These are phyloP conservation scores for Leptogaster cylindrica DNA, from an alignment of 2,888 invertebrate genomes.

Conservation along the genomic window DNA sequence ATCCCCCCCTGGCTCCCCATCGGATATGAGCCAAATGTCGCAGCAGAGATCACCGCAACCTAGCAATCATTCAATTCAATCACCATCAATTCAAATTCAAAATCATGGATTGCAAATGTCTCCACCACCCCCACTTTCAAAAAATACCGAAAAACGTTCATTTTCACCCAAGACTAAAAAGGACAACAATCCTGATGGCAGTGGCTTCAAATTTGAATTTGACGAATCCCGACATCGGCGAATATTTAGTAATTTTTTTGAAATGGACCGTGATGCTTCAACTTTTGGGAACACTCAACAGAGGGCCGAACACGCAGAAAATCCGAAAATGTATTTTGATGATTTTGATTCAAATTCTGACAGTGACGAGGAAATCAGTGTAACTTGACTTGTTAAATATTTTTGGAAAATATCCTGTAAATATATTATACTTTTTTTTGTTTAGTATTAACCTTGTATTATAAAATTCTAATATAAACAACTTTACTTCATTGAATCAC, in stretches of 20 bases:
- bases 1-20: slow-evolving; percentile 63
- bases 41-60: slow-evolving; percentile 12
- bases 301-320: slow-evolving; percentile 51
- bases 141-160: slow-evolving; percentile 15
- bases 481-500: not conserved
- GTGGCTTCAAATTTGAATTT: slow-evolving; percentile 45
- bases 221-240: slow-evolving; percentile 44
- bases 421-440: no score
- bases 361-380: slow-evolving; percentile 84
- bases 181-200: not conserved
- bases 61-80: slow-evolving; percentile 6
- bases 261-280: slow-evolving; percentile 45
- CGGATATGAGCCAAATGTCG: slow-evolving; percentile 51
- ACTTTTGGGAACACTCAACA: not conserved
- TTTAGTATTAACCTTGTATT: slow-evolving; percentile 7
- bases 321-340: slow-evolving; percentile 61
- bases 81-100: slow-evolving; percentile 34
- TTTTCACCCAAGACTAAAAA: slow-evolving; percentile 11
- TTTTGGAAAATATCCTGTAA: not conserved
- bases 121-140: slow-evolving; percentile 13
- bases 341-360: slow-evolving; percentile 66
- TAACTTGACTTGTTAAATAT: slow-evolving; percentile 74
- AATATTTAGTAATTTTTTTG: slow-evolving; percentile 50
- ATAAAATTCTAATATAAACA: slow-evolving; percentile 11
- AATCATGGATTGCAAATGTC: slow-evolving; percentile 33